Conservation (phyloP, 2,113 vertebrate genomes). For the Clarias magur region DNA sequence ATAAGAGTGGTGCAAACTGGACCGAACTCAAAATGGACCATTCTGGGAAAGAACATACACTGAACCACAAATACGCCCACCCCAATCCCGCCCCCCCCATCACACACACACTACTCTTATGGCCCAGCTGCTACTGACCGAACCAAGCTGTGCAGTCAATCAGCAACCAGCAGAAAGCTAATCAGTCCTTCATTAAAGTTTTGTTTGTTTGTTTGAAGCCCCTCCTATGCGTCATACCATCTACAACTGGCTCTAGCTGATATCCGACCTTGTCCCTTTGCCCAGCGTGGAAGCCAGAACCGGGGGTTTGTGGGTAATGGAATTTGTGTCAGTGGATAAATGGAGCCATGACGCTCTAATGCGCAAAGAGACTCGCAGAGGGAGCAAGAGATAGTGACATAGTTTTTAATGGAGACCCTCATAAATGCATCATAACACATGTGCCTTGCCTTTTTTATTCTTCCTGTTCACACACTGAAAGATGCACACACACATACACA, state of each 20-base stretch:
- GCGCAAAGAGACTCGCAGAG: slow-evolving; percentile 12
- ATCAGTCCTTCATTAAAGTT: background rate
- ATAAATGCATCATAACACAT: slow-evolving; percentile 52
- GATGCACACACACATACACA: background rate
- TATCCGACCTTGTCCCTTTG: slow-evolving; percentile 19
- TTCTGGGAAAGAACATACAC: slow-evolving; percentile 23
- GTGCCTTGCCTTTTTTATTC: slow-evolving; percentile 37
- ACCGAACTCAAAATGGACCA: slow-evolving; percentile 36
- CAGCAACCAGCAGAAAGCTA: slow-evolving; percentile 33
- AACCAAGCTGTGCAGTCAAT: slow-evolving; percentile 39
- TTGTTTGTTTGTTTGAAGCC: slow-evolving; percentile 9
- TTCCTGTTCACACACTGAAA: slow-evolving; percentile 26
- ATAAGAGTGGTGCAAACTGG: slow-evolving; percentile 41
- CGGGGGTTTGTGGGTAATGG: slow-evolving; percentile 29
- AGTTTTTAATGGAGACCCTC: slow-evolving; percentile 45
- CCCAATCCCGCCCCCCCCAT: background rate
- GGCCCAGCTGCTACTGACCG: slow-evolving; percentile 27
- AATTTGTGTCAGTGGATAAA: slow-evolving; percentile 49
- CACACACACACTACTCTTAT: background rate
- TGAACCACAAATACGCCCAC: background rate
- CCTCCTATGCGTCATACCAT: slow-evolving; percentile 1
- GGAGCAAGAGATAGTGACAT: slow-evolving; percentile 6
- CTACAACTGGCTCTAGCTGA: slow-evolving; percentile 6
- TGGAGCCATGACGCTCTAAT: slow-evolving; percentile 24
- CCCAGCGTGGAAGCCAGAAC: slow-evolving; percentile 5